phyloP scores from a whole-genome alignment of 2,888 invertebrate species.

The Carterocephalus palaemon region DNA sequence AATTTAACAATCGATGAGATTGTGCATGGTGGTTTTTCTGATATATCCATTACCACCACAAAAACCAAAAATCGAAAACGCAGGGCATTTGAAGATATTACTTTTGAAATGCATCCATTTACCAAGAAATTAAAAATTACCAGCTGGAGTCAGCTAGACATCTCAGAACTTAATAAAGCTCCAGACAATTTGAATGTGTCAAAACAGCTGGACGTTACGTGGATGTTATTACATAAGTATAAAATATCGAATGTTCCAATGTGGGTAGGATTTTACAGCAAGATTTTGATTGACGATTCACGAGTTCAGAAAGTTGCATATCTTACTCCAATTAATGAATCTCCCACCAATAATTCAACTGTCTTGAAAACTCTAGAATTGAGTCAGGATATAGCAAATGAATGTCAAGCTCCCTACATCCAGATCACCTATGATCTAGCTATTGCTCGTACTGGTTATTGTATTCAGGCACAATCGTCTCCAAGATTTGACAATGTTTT shows the following conservation, averaged over 20 bases:
- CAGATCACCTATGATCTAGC: slow-evolving; percentile 40
- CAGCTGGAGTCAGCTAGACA: slow-evolving; percentile 26
- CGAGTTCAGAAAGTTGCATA: slow-evolving; percentile 38
- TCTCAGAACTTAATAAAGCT: slow-evolving; percentile 30
- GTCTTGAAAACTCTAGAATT: slow-evolving; percentile 34
- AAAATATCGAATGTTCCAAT: slow-evolving; percentile 31
- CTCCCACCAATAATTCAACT: slow-evolving; percentile 37
- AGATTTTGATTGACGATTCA: slow-evolving; percentile 33
- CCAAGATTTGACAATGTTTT: slow-evolving; percentile 40
- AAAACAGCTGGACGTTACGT: slow-evolving; percentile 27
- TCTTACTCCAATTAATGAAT: slow-evolving; percentile 40
- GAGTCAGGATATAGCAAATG: slow-evolving; percentile 34
- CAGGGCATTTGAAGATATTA: slow-evolving; percentile 33
- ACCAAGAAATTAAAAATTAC: slow-evolving; percentile 35
- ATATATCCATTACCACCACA: slow-evolving; percentile 23
- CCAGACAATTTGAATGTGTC: slow-evolving; percentile 28
- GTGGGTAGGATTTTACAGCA: slow-evolving; percentile 41
- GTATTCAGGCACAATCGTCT: slow-evolving; percentile 34
- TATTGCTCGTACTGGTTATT: slow-evolving; percentile 32
- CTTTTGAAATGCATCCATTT: slow-evolving; percentile 28
- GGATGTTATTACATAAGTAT: slow-evolving; percentile 29
- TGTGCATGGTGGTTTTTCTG: slow-evolving; percentile 25
- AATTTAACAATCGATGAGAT: slow-evolving; percentile 21
- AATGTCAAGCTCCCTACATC: slow-evolving; percentile 34
- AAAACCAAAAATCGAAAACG: slow-evolving; percentile 31